Base-by-base conservation (phyloP, 2,888 invertebrate genomes). In the Cancer borealis region DNA sequence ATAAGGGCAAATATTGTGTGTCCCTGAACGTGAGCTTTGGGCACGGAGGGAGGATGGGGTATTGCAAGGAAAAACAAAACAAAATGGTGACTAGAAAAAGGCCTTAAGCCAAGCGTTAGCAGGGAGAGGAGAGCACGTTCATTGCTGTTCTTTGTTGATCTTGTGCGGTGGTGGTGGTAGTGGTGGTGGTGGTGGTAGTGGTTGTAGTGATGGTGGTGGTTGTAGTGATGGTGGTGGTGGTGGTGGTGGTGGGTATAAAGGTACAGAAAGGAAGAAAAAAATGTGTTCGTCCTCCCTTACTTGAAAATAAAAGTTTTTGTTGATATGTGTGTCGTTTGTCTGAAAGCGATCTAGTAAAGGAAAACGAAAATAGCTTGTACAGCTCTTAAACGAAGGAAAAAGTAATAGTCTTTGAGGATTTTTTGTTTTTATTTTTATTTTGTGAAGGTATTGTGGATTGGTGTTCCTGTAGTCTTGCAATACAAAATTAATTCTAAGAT, bases 1-100 rank as follows among this genome's bases (percentile, higher is more conserved):
- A 73, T 73, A 73, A 91, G 73, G 46, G 46, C 46, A 91, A 91
- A 91, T 91, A 91, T 91, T 91, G 91, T 73, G 91, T 26, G 79
- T 79, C 30, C 79, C 79, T 14, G 79, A 79, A 79, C 79, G 79
- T 79, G 79, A 30, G 79, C 79, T 79, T 79, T 79, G 79, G 79
- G 14, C 79, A 79, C 79, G 30, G 79, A 30, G 79, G 79, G 79
- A 79, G 79, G 79, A 79, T 79, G 30, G 10, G 79, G 30, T 14
- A 79, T 26, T 79, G 79, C 79, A 12, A 79, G 30, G 79, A 79
- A 79, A 79, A 79, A 79, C 79, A 79, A 79, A 79, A 30, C 79
- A 30, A 79, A 79, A 30, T 79, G 12, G 30, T 30, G 79, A 30
- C 79, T 30, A 26, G 10, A 79, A 26, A 79, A 30, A 30, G 30